Base-by-base conservation (phyloP, 2,888 invertebrate species). In the Gortyna flavago region DNA sequence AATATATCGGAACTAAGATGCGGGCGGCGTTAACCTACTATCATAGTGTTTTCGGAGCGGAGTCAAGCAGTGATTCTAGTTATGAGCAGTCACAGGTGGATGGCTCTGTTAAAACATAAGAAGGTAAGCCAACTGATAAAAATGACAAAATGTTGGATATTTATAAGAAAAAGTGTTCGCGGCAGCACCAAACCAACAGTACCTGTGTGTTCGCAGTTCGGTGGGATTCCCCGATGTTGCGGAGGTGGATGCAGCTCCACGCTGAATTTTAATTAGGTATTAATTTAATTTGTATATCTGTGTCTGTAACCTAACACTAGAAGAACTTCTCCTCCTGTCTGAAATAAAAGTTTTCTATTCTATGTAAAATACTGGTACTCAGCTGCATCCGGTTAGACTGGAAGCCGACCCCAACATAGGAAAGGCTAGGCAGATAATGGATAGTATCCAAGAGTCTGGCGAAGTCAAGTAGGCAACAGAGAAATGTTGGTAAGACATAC, bases 51-150 rank as follows among this genome's bases (percentile, higher is more conserved):
- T 44, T 51, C 16, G 4, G 5, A 41, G 21, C 16, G 4, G 5
- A 41, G 21, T 57, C 21, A 57, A 41, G 16, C 8, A 25, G 9
- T n/a, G 9, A 2, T 67, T 48, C 0, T 44, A 62, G 48, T 57
- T 78, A 29, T 0, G 4, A 68, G 2, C 0, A 16, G 16, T 35
- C 4, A 21, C 41, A 29, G 44, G 16, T 2, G 35, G 84, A 75
- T 78, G 74, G 51, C 86, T 57, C 79, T 81, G 41, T 65, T 59
- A 4, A 5, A 38, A 41, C 4, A 7, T 51, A 51, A 3, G 6
- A 32, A 25, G 18, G 16, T 69, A 61, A 9, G 4, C 29, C 4
- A 32, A 21, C 21, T 32, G 61, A 25, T 62, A 35, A 13, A 62
- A 13, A 62, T 35, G 25, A 1, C 5, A 11, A 35, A 25, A 62